Evolutionary conservation across 2,888 invertebrate species (phyloP), one percentile per base, ranked within the genome.

Genomic region (Papilio protenor): DNA sequence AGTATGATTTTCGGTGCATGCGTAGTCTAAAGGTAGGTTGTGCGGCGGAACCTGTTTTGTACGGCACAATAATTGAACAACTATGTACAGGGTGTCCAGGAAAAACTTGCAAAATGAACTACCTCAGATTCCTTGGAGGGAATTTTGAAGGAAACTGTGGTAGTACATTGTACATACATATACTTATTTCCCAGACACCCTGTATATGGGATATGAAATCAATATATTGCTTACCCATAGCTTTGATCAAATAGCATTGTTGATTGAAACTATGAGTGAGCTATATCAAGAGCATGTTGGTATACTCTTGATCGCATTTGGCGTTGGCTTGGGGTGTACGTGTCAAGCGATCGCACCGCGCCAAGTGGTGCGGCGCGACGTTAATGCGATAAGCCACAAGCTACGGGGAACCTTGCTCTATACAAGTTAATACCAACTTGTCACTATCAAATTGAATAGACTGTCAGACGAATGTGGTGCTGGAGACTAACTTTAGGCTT

Each of bases 351-450:
- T 64, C 33, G 27, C 61, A 33, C 14, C 27, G 61, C 11, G 40
- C 40, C 40, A 66, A 66, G 66, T 66, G 66, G 66, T 66, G n/a
- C 66, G 66, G 66, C 11, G 66, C 66, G 66, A 66, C 40, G 55
- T 73, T 57, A 73, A 73, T 73, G 33, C 49, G 47, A 23, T 59
- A 23, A 70, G 61, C 71, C 71, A 49, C 59, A 33, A n/a, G 75
- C n/a, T 45, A 21, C 33, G 27, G 45, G 10, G 27, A 66, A 10
- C 33, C 40, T 66, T 40, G 40, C 18, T 87, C 88, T 84, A 85
- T 16, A 66, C 77, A 66, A 66, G 18, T 40, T 66, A 66, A 66
- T 66, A 66, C 33, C 61, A 64, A 33, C 66, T 66, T 66, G 40
- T 66, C 66, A 33, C 18, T n/a, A 33, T 18, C 14, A 5, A 64